Evolutionary conservation across 2,888 invertebrate genomes (phyloP), one percentile per base, ranked within the genome.

Genomic region (Thalpophila matura): DNA sequence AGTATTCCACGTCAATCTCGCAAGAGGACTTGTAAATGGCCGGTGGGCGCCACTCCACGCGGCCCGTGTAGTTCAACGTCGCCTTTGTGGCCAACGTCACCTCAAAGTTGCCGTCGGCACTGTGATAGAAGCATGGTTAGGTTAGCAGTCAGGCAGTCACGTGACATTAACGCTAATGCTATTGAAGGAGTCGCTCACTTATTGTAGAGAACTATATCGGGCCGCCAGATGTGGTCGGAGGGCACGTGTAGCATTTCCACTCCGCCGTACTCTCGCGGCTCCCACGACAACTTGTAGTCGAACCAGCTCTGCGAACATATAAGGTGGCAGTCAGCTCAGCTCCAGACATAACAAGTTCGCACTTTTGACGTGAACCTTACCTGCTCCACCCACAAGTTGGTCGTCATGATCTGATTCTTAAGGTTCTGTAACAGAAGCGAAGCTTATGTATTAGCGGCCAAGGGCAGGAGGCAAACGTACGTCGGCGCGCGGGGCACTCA

Each of bases 201-300:
- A 95, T 99, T 99, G 94, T 99, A 99, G 75, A 99, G 96, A 53
- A 99, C 98, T 88, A 99, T 99, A 93, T 99, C 99, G 50, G 99
- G 99, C 77, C 98, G 96, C 99, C 99, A 99, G 88, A 99, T 99
- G 95, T 99, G 98, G 93, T 99, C 99, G 64, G 98, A 98, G 77
- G 99, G 99, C 77, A 99, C 99, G 93, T 99, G 99, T 62, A 99
- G 96, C 97, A 98, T 98, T 89, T 98, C 98, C 68, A 99, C 98
- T 53, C 98, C 98, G 49, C 98, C 98, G 91, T 98, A 99, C 89
- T 99, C 98, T 85, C 97, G 98, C 68, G 99, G 99, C 93, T 99
- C 98, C 99, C 99, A 99, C 84, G 98, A 96, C 74, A 99, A 95
- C 91, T 99, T 99, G 96, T 99, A 98, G 95, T 99, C 99, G 95